phyloP scores from a whole-genome alignment of 2,797 vertebrate genomes.

The Eulemur coronatus region DNA sequence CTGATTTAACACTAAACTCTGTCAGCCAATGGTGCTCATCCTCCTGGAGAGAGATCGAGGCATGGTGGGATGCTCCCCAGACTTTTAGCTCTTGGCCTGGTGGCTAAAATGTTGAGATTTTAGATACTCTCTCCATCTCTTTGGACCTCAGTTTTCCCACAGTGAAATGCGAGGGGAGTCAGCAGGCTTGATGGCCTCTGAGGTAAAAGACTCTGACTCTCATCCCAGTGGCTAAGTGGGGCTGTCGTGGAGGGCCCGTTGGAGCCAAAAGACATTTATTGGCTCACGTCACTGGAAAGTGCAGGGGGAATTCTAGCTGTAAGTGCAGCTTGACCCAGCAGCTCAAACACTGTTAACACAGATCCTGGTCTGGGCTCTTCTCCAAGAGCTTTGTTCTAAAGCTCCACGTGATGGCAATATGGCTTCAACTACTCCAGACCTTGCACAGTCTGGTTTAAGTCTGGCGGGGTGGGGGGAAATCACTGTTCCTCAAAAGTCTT shows the following conservation, averaged over 20 bases:
- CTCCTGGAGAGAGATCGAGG: background rate
- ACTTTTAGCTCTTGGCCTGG: background rate
- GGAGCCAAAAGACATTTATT: background rate
- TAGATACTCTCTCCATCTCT: background rate
- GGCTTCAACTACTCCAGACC: background rate
- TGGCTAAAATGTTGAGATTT: background rate
- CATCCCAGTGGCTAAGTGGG: background rate
- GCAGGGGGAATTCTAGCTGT: background rate
- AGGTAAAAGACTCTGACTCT: background rate
- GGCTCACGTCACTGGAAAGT: background rate
- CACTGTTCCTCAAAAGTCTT: background rate
- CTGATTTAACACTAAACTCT: background rate
- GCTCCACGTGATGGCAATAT: background rate
- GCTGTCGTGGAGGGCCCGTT: background rate
- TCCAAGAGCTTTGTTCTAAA: background rate
- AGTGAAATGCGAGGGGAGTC: background rate
- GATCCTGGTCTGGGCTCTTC: background rate
- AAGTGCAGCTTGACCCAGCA: background rate
- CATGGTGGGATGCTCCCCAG: background rate
- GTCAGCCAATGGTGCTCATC: background rate
- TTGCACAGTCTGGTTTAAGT: background rate
- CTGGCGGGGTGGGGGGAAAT: background rate
- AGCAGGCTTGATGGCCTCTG: background rate
- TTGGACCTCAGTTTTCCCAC: background rate
- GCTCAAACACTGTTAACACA: background rate